Evolutionary conservation across 2,888 invertebrate species (phyloP).

Genomic region (Heliconius cydno): DNA sequence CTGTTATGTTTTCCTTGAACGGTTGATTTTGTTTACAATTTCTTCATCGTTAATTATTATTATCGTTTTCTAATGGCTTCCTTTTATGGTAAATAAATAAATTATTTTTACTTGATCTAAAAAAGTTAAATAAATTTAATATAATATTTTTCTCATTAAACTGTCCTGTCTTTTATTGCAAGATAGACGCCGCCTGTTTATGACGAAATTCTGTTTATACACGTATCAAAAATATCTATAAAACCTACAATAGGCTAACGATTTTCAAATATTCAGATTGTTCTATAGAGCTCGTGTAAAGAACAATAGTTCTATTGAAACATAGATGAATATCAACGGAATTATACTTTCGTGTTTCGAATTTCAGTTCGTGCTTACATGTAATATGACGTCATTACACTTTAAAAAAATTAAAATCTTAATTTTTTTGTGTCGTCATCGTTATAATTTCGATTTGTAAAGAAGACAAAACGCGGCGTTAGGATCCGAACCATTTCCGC

Average conservation of each 20-base stretch:
- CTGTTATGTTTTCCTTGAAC: not conserved
- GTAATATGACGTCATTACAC: not conserved
- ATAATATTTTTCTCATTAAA: not conserved
- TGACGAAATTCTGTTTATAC: not conserved
- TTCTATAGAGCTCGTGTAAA: not conserved
- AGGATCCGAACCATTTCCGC: too few species aligned
- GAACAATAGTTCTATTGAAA: conserved; percentile 1
- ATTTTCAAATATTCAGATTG: not conserved
- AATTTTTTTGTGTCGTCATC: too few species aligned
- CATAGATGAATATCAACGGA: not conserved
- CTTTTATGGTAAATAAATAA: not conserved
- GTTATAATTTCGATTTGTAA: too few species aligned
- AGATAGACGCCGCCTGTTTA: too few species aligned
- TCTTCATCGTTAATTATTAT: not conserved
- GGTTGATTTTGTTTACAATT: conserved; percentile 1
- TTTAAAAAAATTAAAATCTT: too few species aligned
- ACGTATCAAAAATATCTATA: not conserved
- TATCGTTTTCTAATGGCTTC: not conserved
- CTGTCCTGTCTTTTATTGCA: not conserved
- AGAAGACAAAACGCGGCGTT: too few species aligned
- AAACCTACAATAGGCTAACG: not conserved
- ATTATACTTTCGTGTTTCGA: not conserved
- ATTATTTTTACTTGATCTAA: not conserved
- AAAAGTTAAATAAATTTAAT: not conserved
- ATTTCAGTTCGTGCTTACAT: not conserved